These are phyloP conservation scores for Trachelipus rathkii DNA, from an alignment of 1,140 invertebrate genomes.

Conservation along the genomic window DNA sequence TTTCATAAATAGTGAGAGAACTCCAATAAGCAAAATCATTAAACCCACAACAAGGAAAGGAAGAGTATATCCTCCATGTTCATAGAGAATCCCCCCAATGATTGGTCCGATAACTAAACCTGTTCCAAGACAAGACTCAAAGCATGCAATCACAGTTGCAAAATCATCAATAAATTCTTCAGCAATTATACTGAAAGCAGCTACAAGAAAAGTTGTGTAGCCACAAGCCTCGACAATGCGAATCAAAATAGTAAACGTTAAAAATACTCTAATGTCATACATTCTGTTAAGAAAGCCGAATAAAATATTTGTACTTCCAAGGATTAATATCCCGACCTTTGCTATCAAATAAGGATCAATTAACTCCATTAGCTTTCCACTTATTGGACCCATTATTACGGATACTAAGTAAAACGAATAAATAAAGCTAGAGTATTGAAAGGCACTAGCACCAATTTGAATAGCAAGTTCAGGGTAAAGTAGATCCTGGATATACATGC, in stretches of 20 bases:
- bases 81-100: constrained; percentile 47
- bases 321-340: constrained; percentile 13
- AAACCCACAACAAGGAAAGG: constrained; percentile 48
- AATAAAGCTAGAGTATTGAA: constrained; percentile 17
- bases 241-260: constrained; percentile 3
- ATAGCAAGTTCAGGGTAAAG: constrained; percentile 19
- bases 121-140: constrained; percentile 21
- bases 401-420: constrained; percentile 4
- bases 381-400: constrained; percentile 19
- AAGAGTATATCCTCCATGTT: constrained; percentile 47
- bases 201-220: constrained; percentile 19
- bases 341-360: constrained; percentile 18
- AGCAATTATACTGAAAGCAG: constrained; percentile 23
- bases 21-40: too few species aligned
- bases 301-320: constrained; percentile 20
- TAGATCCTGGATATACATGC: constrained; percentile 16
- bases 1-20: too few species aligned
- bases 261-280: background rate
- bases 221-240: constrained; percentile 22
- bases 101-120: constrained; percentile 43
- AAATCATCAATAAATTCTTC: constrained; percentile 23
- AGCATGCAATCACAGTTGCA: background rate
- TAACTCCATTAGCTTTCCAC: background rate
- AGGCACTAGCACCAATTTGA: constrained; percentile 7
- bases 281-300: constrained; percentile 20